Percentiles rank a stretch among this genome's conserved stretches.
These are phyloP conservation scores for Percopsis omiscomaycus DNA, from an alignment of 2,797 vertebrate species.

Conservation along the genomic window DNA sequence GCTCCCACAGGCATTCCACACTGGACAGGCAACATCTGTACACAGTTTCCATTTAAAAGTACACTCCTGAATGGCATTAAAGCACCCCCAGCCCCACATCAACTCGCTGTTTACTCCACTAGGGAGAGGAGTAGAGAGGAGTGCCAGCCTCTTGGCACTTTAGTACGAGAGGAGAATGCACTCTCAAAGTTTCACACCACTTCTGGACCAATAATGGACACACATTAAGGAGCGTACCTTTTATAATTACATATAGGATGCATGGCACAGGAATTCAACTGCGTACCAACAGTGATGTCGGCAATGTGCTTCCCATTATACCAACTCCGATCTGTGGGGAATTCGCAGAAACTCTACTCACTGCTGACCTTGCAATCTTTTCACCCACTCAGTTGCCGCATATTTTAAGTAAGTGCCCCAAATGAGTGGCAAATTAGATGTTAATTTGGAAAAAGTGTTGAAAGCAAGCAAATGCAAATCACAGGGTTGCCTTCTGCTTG, in stretches of 20 bases:
- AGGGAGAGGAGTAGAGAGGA: no score
- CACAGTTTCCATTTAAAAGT: no score
- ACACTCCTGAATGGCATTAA: no score
- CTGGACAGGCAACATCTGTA: conserved; percentile 19
- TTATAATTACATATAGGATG: conserved; percentile 2
- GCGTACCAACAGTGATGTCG: not conserved
- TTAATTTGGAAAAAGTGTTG: conserved; percentile 2
- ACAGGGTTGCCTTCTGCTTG: no score
- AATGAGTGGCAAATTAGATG: not conserved
- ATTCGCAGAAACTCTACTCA: not conserved
- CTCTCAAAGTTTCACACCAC: no score
- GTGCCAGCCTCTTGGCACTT: no score
- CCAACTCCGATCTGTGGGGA: not conserved
- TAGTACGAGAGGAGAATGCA: no score
- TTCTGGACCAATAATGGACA: no score
- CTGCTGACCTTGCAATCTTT: not conserved
- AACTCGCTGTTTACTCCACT: no score
- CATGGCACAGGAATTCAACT: conserved; percentile 13
- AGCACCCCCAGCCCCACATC: no score
- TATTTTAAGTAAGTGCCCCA: not conserved
- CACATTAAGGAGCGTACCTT: no score
- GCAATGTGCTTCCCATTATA: conserved; percentile 6
- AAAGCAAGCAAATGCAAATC: conserved; percentile 17
- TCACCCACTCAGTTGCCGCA: not conserved
- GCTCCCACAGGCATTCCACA: conserved; percentile 44